phyloP scores from a whole-genome alignment of 1,140 invertebrate genomes.

The Drosophila teissieri region DNA sequence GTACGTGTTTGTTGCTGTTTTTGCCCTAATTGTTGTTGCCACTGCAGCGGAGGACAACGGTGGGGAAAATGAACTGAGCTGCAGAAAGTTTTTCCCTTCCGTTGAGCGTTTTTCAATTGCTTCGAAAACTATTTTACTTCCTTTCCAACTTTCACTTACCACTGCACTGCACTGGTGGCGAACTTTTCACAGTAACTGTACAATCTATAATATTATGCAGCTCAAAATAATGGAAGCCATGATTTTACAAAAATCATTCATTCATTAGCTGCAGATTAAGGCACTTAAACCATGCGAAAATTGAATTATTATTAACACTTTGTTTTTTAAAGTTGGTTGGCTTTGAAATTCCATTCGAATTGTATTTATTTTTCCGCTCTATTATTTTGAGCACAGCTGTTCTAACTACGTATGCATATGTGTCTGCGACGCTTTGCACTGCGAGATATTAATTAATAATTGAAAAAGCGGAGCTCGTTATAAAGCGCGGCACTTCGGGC shows the following conservation, averaged over 20 bases:
- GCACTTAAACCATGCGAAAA: too few relatives aligned
- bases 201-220: not conserved
- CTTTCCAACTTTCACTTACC: constrained; percentile 64
- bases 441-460: constrained; percentile 80
- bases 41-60: constrained; percentile 1
- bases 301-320: too few relatives aligned
- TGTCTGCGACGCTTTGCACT: constrained; percentile 33
- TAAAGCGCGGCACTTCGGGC: constrained; percentile 47
- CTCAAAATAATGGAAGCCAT: too few relatives aligned
- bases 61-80: constrained; percentile 52
- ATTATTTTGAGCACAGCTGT: constrained; percentile 2
- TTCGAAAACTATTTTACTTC: constrained; percentile 71
- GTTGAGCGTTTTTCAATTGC: constrained; percentile 74
- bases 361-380: not conserved
- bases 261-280: too few relatives aligned
- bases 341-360: too few relatives aligned
- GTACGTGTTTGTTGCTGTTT: constrained; percentile 11
- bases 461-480: constrained; percentile 63
- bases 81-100: constrained; percentile 47
- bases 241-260: not conserved
- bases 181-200: constrained; percentile 61
- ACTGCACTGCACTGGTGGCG: constrained; percentile 61
- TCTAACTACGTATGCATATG: not conserved
- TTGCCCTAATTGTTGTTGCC: constrained; percentile 14
- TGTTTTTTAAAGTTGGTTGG: too few relatives aligned